Evolutionary conservation across 2,113 vertebrate species (phyloP).

Genomic region (Cebidichthys violaceus): DNA sequence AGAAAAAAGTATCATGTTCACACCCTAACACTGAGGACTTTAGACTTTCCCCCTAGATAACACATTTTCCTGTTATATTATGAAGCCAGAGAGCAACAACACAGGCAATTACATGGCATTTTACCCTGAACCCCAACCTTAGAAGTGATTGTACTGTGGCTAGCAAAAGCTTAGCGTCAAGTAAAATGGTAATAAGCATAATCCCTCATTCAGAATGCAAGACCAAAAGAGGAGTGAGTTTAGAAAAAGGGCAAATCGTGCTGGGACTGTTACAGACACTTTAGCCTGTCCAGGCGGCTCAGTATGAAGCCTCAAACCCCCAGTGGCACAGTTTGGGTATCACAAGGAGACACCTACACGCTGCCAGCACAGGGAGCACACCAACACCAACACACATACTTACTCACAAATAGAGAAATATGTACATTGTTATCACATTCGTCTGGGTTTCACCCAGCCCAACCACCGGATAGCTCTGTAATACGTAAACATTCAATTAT

Average conservation of each 20-base stretch:
- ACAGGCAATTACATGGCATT: neutral
- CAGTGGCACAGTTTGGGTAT: slow-evolving; percentile 43
- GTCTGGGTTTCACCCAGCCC: slow-evolving; percentile 1
- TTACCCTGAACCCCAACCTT: slow-evolving; percentile 4
- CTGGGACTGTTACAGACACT: slow-evolving; percentile 40
- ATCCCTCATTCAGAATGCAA: slow-evolving; percentile 47
- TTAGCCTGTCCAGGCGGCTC: slow-evolving; percentile 42
- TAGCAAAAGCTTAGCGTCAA: slow-evolving; percentile 36
- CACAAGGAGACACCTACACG: slow-evolving; percentile 32
- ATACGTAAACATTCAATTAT: slow-evolving; percentile 17
- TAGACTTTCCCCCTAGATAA: slow-evolving; percentile 1
- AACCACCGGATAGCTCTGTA: neutral
- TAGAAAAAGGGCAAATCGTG: slow-evolving; percentile 9
- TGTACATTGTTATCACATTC: slow-evolving; percentile 10
- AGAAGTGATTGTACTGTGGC: slow-evolving; percentile 27
- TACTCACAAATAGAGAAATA: slow-evolving; percentile 13
- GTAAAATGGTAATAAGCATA: slow-evolving; percentile 51
- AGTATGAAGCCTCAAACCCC: slow-evolving; percentile 42
- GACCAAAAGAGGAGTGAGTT: slow-evolving; percentile 44
- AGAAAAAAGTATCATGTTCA: slow-evolving; percentile 51
- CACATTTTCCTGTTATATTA: slow-evolving; percentile 11
- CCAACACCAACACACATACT: slow-evolving; percentile 44
- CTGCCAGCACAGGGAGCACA: slow-evolving; percentile 43
- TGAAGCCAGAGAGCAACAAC: neutral
- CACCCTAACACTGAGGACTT: slow-evolving; percentile 9